Evolutionary conservation across 2,113 vertebrate genomes (phyloP).

Genomic region (Lonchura striata): DNA sequence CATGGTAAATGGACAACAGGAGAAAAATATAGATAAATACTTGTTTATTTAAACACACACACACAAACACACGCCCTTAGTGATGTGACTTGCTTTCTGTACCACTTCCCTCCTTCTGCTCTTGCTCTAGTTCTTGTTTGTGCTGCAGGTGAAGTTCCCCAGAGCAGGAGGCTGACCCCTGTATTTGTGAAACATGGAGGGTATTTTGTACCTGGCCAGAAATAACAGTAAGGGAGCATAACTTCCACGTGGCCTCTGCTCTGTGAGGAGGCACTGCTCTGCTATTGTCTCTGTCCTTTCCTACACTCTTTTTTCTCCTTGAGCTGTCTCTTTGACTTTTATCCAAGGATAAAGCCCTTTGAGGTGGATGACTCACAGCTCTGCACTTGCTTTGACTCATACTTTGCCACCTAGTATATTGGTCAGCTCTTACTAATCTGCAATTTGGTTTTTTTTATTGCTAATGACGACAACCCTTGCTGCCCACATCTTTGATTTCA

Average conservation of each 20-base stretch:
- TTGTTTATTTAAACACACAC: background rate
- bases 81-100: background rate
- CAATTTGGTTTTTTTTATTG: background rate
- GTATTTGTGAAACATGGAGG: background rate
- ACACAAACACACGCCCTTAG: background rate
- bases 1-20: background rate
- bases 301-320: background rate
- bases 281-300: background rate
- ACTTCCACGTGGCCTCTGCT: background rate
- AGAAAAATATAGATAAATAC: background rate
- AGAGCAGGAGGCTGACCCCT: background rate
- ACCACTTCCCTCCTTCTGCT: background rate
- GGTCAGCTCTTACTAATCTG: slow-evolving; percentile 24
- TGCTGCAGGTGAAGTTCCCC: background rate
- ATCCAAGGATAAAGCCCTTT: slow-evolving; percentile 39
- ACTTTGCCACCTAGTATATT: background rate
- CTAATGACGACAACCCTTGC: background rate
- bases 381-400: slow-evolving; percentile 35
- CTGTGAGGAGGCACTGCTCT: background rate
- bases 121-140: background rate
- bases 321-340: slow-evolving; percentile 10
- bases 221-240: background rate
- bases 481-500: background rate
- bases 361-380: slow-evolving; percentile 29
- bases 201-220: background rate